Conservation (phyloP, 2,113 vertebrate genomes). For the Triplophysa dalaica region DNA sequence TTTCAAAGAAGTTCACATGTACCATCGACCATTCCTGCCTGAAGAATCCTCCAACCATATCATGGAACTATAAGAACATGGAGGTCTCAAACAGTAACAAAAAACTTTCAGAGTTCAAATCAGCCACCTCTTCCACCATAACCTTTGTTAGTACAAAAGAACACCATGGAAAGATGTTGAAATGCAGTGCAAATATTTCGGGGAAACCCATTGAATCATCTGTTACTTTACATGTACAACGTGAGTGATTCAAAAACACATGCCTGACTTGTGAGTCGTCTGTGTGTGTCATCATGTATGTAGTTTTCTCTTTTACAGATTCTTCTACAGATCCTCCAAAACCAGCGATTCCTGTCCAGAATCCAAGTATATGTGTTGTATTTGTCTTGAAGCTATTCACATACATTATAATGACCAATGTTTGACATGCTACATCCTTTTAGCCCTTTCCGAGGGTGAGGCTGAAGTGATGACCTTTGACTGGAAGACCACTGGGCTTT, state of each 20-base stretch:
- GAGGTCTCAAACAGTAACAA: background rate
- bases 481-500: background rate
- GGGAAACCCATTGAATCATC: constrained; percentile 50
- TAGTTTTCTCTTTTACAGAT: background rate
- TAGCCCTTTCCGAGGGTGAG: background rate
- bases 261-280: background rate
- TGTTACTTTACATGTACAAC: constrained; percentile 52
- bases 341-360: background rate
- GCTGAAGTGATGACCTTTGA: background rate
- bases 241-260: constrained; percentile 50
- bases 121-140: constrained; percentile 51
- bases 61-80: constrained; percentile 65
- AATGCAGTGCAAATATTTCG: constrained; percentile 56
- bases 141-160: constrained; percentile 61
- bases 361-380: constrained; percentile 29
- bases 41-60: constrained; percentile 50
- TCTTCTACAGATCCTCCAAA: too few relatives aligned
- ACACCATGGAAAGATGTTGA: constrained; percentile 59
- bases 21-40: constrained; percentile 60
- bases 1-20: constrained; percentile 59
- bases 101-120: background rate
- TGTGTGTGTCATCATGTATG: background rate
- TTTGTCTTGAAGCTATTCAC: too few relatives aligned
- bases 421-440: background rate
- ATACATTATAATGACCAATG: too few relatives aligned